These are phyloP conservation scores for Hipposideros larvatus DNA, from an alignment of 2,797 vertebrate species.

Conservation along the genomic window DNA sequence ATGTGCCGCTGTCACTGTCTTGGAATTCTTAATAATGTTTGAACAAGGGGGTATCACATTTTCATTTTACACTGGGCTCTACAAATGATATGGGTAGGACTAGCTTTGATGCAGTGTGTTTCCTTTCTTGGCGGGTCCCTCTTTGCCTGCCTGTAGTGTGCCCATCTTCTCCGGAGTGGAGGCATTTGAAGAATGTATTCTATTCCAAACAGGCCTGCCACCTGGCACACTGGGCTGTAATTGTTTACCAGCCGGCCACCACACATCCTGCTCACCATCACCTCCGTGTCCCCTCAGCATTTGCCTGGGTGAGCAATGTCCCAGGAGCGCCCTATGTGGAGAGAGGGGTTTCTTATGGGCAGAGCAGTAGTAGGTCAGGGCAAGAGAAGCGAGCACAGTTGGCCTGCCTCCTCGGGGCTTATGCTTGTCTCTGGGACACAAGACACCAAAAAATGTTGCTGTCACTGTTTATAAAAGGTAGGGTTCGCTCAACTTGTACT, in stretches of 20 bases:
- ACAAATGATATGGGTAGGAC: background rate
- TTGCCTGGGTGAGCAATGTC: background rate
- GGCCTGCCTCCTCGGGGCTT: background rate
- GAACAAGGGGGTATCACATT: background rate
- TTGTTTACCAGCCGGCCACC: background rate
- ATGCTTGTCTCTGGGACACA: background rate
- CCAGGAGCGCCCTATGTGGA: background rate
- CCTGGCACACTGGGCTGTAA: background rate
- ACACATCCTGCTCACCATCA: background rate
- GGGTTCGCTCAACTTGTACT: background rate
- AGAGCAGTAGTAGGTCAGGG: background rate
- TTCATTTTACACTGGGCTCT: background rate
- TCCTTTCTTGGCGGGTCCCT: background rate
- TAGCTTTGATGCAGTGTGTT: background rate
- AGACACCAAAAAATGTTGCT: background rate
- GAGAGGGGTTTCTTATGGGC: background rate
- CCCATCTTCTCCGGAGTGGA: background rate
- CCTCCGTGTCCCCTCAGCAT: background rate
- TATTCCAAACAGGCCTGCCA: background rate
- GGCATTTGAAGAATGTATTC: slow-evolving; percentile 2
- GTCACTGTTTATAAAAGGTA: background rate
- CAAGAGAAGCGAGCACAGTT: no score
- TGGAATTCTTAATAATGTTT: background rate
- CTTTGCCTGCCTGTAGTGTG: background rate
- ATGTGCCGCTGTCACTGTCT: background rate